Conservation (phyloP, 2,797 vertebrate species). For the Valencia hispanica region DNA sequence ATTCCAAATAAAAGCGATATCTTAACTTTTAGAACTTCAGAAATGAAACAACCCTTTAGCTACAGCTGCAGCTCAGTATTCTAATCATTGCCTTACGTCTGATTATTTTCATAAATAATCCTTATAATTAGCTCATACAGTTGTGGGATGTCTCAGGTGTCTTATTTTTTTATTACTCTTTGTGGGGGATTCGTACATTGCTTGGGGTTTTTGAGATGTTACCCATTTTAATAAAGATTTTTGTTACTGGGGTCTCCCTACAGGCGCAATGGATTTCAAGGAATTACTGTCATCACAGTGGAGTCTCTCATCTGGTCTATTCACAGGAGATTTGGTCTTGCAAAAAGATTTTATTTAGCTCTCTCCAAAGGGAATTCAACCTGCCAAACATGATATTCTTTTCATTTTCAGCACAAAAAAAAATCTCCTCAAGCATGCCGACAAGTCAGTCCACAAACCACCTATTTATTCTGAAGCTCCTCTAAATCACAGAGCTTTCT, state of each 20-base stretch:
- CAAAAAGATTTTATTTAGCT: constrained; percentile 21
- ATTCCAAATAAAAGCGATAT: background rate
- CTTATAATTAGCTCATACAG: constrained; percentile 17
- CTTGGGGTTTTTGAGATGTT: constrained; percentile 16
- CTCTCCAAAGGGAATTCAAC: constrained; percentile 13
- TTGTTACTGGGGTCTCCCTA: constrained; percentile 13
- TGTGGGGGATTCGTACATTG: constrained; percentile 18
- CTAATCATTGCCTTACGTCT: constrained; percentile 8
- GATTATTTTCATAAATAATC: constrained; percentile 24
- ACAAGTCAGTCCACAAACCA: constrained; percentile 43
- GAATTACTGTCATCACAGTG: constrained; percentile 16
- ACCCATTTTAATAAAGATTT: constrained; percentile 40
- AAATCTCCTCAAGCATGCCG: constrained; percentile 20
- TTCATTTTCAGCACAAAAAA: constrained; percentile 30
- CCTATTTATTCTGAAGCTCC: constrained; percentile 52
- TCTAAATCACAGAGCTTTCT: constrained; percentile 53
- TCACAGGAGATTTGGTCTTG: constrained; percentile 28
- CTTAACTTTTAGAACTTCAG: constrained; percentile 4
- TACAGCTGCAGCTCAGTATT: constrained; percentile 12
- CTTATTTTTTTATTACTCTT: constrained; percentile 20
- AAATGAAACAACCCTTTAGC: background rate
- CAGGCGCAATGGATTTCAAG: background rate
- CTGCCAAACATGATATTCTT: constrained; percentile 29
- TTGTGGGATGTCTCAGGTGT: constrained; percentile 9
- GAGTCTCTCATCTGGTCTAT: constrained; percentile 18